Evolutionary conservation across 2,888 invertebrate species (phyloP).

Genomic region (Meandrusa payeni): DNA sequence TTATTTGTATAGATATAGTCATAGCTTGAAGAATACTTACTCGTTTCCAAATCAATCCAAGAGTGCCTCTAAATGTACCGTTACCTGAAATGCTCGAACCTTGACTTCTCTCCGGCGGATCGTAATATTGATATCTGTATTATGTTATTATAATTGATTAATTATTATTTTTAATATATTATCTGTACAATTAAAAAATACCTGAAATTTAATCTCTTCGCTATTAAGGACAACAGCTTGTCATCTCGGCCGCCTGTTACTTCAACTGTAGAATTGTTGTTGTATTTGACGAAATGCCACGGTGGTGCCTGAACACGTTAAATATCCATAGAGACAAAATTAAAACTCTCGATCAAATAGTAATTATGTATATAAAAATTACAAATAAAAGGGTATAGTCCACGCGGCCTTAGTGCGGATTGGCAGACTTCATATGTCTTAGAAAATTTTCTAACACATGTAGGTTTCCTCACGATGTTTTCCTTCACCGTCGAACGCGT

Average conservation of each 20-base stretch:
- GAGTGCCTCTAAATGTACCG: constrained; percentile 85
- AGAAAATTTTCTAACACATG: no score
- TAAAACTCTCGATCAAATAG: no score
- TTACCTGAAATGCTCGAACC: constrained; percentile 83
- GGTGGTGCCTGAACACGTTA: constrained; percentile 88
- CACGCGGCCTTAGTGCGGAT: no score
- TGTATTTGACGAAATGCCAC: constrained; percentile 87
- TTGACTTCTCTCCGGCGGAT: constrained; percentile 87
- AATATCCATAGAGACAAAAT: no score
- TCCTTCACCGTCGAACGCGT: no score
- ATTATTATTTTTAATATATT: background rate
- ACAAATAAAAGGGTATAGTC: no score
- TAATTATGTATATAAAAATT: no score
- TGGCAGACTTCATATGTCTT: no score
- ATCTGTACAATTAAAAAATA: background rate
- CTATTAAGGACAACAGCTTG: constrained; percentile 82
- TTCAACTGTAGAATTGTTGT: constrained; percentile 74
- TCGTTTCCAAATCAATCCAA: constrained; percentile 85
- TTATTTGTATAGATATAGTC: no score
- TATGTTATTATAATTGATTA: no score
- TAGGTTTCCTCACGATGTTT: no score
- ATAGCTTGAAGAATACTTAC: constrained; percentile 75
- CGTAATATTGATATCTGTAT: constrained; percentile 83
- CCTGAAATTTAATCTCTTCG: constrained; percentile 86
- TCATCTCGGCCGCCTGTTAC: constrained; percentile 88